Conservation (phyloP, 2,113 vertebrate genomes). For the Kobus ellipsiprymnus region DNA sequence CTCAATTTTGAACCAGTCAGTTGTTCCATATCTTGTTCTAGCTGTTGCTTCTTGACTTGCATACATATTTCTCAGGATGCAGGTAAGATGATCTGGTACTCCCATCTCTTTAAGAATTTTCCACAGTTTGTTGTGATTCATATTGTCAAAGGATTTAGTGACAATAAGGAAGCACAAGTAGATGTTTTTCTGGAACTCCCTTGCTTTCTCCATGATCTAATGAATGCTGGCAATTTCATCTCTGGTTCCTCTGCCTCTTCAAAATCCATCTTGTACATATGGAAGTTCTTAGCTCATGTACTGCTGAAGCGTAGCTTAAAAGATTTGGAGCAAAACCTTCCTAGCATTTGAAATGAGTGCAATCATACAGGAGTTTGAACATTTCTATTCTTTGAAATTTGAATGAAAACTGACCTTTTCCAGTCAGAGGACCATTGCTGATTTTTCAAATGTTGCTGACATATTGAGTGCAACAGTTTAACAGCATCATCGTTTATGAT, state of each 20-base stretch:
- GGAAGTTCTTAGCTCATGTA: not conserved
- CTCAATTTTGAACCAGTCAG: not conserved
- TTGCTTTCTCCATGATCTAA: not conserved
- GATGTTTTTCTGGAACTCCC: not conserved
- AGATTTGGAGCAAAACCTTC: not conserved
- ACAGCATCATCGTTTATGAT: fast-evolving
- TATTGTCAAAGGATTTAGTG: not conserved
- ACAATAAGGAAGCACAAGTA: not conserved
- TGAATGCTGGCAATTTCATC: not conserved
- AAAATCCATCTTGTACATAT: not conserved
- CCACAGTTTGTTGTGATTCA: not conserved
- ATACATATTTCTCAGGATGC: not conserved
- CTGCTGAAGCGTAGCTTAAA: not conserved
- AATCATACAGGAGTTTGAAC: not conserved
- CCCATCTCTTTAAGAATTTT: not conserved
- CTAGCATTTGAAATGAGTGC: not conserved
- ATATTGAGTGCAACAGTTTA: not conserved
- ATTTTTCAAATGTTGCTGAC: not conserved
- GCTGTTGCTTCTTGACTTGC: not conserved
- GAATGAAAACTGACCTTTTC: not conserved
- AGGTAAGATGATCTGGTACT: not conserved
- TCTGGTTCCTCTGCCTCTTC: not conserved
- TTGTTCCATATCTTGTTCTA: not conserved
- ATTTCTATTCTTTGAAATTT: not conserved
- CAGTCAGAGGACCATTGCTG: not conserved